Conservation (phyloP, 2,113 vertebrate genomes). For the Gadus chalcogrammus region DNA sequence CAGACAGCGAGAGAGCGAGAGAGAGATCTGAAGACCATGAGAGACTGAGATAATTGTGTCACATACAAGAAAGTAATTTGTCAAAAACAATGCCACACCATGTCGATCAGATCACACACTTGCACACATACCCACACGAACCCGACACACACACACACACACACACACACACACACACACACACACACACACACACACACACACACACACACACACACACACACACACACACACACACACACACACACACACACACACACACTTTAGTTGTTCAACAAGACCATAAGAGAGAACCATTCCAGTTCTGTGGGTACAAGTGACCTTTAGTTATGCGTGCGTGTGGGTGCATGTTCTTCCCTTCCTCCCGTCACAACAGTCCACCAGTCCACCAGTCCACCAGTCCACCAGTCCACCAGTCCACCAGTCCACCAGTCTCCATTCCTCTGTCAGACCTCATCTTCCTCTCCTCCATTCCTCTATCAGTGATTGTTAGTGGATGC, state of each 20-base stretch:
- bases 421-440: background rate
- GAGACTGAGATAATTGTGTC: constrained; percentile 61
- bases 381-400: background rate
- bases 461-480: background rate
- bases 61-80: constrained; percentile 46
- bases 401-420: background rate
- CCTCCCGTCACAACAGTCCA: background rate
- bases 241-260: background rate
- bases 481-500: background rate
- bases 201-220: background rate
- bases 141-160: background rate
- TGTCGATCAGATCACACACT: constrained; percentile 6
- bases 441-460: background rate
- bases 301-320: no score
- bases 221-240: constrained; percentile 8
- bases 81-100: constrained; percentile 15
- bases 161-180: background rate
- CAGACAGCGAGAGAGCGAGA: background rate
- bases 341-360: no score
- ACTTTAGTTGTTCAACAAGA: background rate
- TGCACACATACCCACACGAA: background rate
- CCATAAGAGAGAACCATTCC: no score
- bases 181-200: background rate
- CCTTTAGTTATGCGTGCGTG: no score
- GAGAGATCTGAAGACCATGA: constrained; percentile 37